These are phyloP conservation scores for Dasypolia templi DNA, from an alignment of 2,888 invertebrate genomes.

Conservation along the genomic window DNA sequence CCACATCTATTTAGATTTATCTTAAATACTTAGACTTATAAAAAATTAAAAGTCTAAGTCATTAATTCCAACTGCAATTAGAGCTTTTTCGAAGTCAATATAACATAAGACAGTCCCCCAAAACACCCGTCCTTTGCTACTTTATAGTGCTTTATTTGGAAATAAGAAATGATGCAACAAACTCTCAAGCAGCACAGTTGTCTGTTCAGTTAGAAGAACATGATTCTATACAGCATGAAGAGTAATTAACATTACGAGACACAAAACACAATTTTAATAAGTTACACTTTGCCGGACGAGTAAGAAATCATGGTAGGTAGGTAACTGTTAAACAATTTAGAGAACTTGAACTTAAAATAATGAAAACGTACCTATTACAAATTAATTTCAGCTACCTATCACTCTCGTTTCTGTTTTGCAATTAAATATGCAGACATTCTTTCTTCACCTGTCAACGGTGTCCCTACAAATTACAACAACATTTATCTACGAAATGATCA, in stretches of 20 bases:
- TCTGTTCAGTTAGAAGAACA: not conserved
- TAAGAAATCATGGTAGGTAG: not conserved
- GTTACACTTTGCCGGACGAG: not conserved
- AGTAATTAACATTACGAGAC: not conserved
- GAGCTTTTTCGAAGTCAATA: not conserved
- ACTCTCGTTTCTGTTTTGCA: constrained; percentile 14
- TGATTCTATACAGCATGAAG: not conserved
- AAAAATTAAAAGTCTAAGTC: not conserved
- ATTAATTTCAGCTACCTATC: not conserved
- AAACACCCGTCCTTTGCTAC: not conserved
- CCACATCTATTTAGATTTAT: too few relatives aligned
- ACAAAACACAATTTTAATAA: not conserved
- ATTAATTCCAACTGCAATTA: not conserved
- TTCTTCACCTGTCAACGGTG: constrained; percentile 84
- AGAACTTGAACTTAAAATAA: not conserved
- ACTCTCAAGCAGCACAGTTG: not conserved
- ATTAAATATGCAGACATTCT: constrained; percentile 45
- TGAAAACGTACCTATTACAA: too few relatives aligned
- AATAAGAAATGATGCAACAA: not conserved
- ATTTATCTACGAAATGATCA: constrained; percentile 82
- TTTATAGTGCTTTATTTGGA: not conserved
- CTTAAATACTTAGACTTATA: not conserved
- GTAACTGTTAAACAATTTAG: not conserved
- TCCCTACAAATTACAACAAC: constrained; percentile 82
- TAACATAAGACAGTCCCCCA: not conserved